Evolutionary conservation across 2,888 invertebrate species (phyloP), one percentile per base, ranked within the genome.

Genomic region (Cyrtodaria siliqua): DNA sequence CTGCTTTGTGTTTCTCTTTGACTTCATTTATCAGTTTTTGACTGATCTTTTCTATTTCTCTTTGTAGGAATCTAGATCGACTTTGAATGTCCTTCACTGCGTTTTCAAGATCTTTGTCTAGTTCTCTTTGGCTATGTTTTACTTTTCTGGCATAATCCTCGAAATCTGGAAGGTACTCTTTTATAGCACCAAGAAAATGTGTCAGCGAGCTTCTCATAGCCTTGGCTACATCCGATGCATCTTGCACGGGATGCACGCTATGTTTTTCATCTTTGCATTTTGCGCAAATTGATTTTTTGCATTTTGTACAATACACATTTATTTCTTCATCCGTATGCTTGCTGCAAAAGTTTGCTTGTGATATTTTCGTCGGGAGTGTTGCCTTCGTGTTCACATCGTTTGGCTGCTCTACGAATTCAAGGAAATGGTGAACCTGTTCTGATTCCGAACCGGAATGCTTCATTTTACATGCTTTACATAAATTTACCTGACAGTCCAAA

Each of bases 141-240:
- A 84, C 64, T 63, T 85, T 77, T 27, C 64, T 73, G 2, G 79
- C 69, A 64, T 81, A 85, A 16, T 78, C 81, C 44, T 81, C 77
- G 49, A 83, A 79, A 14, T 81, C 79, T 1, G 85, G 85, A 2
- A 85, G 62, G 59, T 83, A 85, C 56, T 82, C 82, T 44, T 83
- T 82, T n/a, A 85, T 83, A n/a, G 82, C 84, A 33, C 81, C 81
- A 23, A 85, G 81, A 56, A 85, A 80, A 29, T 84, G 85, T 4
- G 71, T 76, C 0, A 85, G 69, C 14, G 72, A 79, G 18, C 79
- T 74, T 42, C 79, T 53, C 50, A 79, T 79, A 9, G 74, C 63
- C 49, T 82, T 82, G 8, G 85, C 77, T 0, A 82, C 75, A 23
- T 82, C 81, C 8, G 63, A 64, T 9, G 79, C 71, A 27, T 71